Conservation (phyloP, 2,888 invertebrate species). For the Drosophila phalerata region DNA sequence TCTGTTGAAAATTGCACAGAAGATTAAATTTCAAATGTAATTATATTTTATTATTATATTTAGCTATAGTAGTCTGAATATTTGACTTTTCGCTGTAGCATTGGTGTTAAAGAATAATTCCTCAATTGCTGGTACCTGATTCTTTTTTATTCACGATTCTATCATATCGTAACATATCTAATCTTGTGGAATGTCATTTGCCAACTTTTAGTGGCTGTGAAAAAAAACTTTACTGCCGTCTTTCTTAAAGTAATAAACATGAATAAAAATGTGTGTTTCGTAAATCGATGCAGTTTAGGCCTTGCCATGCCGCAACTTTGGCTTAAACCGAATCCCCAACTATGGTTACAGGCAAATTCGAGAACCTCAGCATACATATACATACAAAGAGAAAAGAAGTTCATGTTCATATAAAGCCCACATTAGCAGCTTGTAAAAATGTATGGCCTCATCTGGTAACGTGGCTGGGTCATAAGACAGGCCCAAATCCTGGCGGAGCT, state of each 20-base stretch:
- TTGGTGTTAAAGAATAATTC: neutral
- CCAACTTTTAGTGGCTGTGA: neutral
- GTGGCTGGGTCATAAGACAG: constrained; percentile 34
- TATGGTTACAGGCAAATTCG: constrained; percentile 37
- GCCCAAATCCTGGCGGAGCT: constrained; percentile 39
- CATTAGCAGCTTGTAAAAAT: constrained; percentile 77
- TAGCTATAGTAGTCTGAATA: too few species aligned
- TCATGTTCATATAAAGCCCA: constrained; percentile 39
- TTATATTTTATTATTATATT: too few species aligned
- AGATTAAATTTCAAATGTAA: too few species aligned
- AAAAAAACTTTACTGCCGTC: constrained; percentile 2
- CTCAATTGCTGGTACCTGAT: neutral
- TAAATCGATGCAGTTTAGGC: constrained; percentile 25
- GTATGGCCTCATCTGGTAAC: constrained; percentile 55
- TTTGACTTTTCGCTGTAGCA: neutral
- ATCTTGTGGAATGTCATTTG: neutral
- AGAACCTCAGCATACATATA: neutral
- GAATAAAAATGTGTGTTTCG: constrained; percentile 22
- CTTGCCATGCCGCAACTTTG: constrained; percentile 5
- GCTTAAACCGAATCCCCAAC: constrained; percentile 25
- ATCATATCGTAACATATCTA: constrained; percentile 7
- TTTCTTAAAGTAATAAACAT: constrained; percentile 21
- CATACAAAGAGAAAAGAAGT: constrained; percentile 30
- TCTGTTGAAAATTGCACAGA: too few species aligned
- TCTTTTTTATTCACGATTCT: neutral